Evolutionary conservation across 1,140 invertebrate genomes (phyloP), one percentile per base, ranked within the genome.

Genomic region (Phortica variegata): DNA sequence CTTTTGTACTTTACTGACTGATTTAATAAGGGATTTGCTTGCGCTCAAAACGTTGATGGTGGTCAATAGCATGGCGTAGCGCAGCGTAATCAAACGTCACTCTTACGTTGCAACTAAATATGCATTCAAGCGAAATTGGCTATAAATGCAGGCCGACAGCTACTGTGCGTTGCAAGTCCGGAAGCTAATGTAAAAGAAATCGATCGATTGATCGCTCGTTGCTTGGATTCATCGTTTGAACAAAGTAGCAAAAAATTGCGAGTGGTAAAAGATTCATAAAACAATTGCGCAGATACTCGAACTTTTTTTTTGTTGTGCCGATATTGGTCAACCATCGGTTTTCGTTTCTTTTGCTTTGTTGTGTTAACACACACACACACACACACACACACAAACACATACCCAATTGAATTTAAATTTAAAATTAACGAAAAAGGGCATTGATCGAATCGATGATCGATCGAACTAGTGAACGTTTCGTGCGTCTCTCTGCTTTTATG

Each of bases 341-440:
- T 33, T 29, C 20, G 26, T 55, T 47, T 43, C 42, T 38, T 49
- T 53, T 31, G 34, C 23, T 32, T 43, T 47, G 48, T 21, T 38
- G n/a, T n/a, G n/a, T n/a, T n/a, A n/a, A n/a, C n/a, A n/a, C n/a
- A n/a, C n/a, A n/a, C n/a, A n/a, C n/a, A n/a, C n/a, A n/a, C n/a
- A n/a, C n/a, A n/a, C n/a, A n/a, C n/a, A n/a, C n/a, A n/a, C n/a
- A n/a, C n/a, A n/a, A n/a, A n/a, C n/a, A n/a, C n/a, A 26, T 10
- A 26, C 23, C 5, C 23, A 36, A 36, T 36, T 36, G 33, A 6
- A n/a, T 36, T 36, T 48, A 32, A 57, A 47, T 61, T 50, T 49
- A 56, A 58, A 48, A 46, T 54, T 37, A 21, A 52, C 42, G 47
- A 42, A 52, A 63, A 60, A 59, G 62, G 61, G 55, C 61, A 65